Base-by-base conservation (phyloP, 2,113 vertebrate species). In the Dipodomys merriami region DNA sequence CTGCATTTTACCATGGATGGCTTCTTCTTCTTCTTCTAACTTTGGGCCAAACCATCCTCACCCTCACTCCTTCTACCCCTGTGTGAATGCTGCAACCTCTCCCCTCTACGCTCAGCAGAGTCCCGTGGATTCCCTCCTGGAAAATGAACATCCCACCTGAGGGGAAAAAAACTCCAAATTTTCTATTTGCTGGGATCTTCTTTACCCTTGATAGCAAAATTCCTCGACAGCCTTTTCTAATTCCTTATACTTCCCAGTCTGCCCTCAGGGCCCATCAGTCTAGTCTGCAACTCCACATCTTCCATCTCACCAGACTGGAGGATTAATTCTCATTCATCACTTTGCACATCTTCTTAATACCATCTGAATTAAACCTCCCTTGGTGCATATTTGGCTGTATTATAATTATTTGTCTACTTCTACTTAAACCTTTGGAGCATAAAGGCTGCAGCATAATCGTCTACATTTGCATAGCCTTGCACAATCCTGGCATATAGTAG, bases 71-170 rank as follows among this genome's bases (percentile, higher is more conserved):
- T 3, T 39, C 39, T 3, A 39, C 39, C 39, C 39, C 11, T 33
- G 11, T 57, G 7, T 12, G 23, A 8, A 0, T 4, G 7, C n/a
- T 27, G 1, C 22, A 23, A 9, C 0, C 0, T 2, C 0, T 9
- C 15, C 39, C 2, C 0, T 33, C 16, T 19, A 25, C 49, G 49
- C 49, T 49, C 49, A 49, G 49, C 49, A 49, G 49, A 49, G 49
- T 49, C 49, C 49, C 10, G 49, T 49, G 12, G 10, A 49, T 49
- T 8, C 20, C 7, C 30, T 30, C 30, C 2, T 39, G 13, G 13
- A 29, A 46, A 29, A 62, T 33, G 33, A 29, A 19, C 15, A 29
- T 73, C 2, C 33, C 67, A 39, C 39, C 39, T 39, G 39, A 39
- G 39, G 39, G 39, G 39, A 77, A 76, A 18, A 18, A 69, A 85